A percentile compares a stretch with the other conserved stretches of the same genome.
Evolutionary conservation across 2,113 vertebrate species (phyloP).

Genomic region (Toxostoma redivivum): DNA sequence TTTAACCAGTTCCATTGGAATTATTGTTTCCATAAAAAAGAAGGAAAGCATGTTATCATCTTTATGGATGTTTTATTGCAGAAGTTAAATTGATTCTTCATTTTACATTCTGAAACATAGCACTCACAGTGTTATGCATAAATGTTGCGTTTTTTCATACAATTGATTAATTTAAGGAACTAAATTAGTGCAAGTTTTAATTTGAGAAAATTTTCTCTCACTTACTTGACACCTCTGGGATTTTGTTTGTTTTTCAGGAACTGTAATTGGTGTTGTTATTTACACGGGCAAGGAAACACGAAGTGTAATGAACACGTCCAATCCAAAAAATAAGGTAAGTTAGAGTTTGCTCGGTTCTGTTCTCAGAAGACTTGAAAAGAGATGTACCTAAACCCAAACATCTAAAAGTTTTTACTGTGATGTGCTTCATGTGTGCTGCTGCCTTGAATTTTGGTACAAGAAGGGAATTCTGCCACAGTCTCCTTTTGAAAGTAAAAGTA

Average conservation of each 20-base stretch:
- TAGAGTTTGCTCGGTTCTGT: no score
- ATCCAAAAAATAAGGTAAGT: slow-evolving; percentile 93
- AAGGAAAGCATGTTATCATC: background rate
- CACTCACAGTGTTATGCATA: background rate
- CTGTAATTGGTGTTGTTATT: slow-evolving; percentile 97
- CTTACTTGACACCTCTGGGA: background rate
- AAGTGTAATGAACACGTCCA: slow-evolving; percentile 95
- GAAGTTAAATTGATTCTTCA: background rate
- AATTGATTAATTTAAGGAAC: background rate
- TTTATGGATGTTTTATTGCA: background rate
- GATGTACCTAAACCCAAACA: background rate
- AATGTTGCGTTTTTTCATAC: background rate
- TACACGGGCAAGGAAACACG: slow-evolving; percentile 98
- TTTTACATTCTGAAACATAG: background rate
- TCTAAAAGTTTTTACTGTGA: background rate
- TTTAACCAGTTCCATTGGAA: background rate
- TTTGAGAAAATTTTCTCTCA: background rate
- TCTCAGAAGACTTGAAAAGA: background rate
- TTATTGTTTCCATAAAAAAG: background rate
- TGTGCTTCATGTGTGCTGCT: background rate
- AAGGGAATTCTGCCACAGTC: background rate
- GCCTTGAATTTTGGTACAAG: background rate
- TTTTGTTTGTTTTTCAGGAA: slow-evolving; percentile 79
- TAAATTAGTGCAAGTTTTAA: background rate
- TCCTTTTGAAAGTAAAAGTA: background rate